Base-by-base conservation (phyloP, 2,113 vertebrate species). In the Leuciscus idus region DNA sequence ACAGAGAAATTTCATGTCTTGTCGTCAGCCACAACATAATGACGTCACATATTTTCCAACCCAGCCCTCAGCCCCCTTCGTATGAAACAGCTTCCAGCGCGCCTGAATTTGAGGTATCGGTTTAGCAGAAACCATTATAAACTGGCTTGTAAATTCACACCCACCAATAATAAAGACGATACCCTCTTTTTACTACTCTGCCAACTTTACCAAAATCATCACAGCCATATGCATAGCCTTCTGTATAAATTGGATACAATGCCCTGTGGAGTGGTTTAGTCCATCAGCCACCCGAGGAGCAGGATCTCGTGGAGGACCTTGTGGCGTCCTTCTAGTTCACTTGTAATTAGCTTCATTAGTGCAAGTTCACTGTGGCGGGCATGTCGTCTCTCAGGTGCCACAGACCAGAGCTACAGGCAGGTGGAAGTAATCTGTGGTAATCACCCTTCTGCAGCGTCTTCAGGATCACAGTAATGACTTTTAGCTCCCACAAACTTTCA, bases 321-420 rank as follows among this genome's bases (percentile, higher is more conserved):
- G 73, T 17, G 9, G 68, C 62, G 55, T 86, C 78, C 55, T 84
- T 83, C 66, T 76, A 80, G 57, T 89, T 84, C 85, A 33, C 74
- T 75, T 74, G 74, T 85, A 87, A 89, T 87, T 85, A 87, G 68
- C 79, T 81, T 62, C 81, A 76, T 87, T 81, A 85, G 66, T 79
- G 75, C 15, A 43, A 87, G 81, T 80, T 86, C 84, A 68, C 59
- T 48, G 70, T 23, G 33, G 43, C 64, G 43, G 64, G 59, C 76
- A 68, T 26, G 30, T 62, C 30, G 43, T 87, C 74, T 77, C 83
- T 85, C 82, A 62, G 81, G 86, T 57, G 28, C 83, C 46, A 36
- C 68, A 8, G 83, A 74, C 59, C 6, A 17, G 17, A 57, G 33
- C 30, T 33, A 66, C 50, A 64, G 80, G 79, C 89, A 87, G 79